phyloP scores from a whole-genome alignment of 1,140 invertebrate genomes.

The Lasaia peninsularis region DNA sequence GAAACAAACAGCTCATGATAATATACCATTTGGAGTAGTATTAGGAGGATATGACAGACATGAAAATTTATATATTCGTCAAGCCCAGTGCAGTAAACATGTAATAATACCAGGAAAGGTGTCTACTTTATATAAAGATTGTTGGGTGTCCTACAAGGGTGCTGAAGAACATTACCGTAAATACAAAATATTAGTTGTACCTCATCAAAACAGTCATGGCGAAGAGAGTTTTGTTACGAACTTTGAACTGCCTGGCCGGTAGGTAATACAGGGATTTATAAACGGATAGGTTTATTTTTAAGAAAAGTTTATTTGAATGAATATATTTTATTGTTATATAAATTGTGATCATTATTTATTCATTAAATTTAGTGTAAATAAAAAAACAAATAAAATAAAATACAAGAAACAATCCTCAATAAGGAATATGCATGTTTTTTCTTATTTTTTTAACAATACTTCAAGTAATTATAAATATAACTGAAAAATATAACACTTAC shows the following conservation, averaged over 20 bases:
- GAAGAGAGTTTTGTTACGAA: neutral
- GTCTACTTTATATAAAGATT: slow-evolving; percentile 67
- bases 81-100: slow-evolving; percentile 82
- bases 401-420: no score
- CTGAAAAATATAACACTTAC: no score
- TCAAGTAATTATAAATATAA: no score
- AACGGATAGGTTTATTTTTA: no score
- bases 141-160: slow-evolving; percentile 83
- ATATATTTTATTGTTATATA: no score
- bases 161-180: slow-evolving; percentile 69
- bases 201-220: slow-evolving; percentile 30
- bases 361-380: no score
- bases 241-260: no score
- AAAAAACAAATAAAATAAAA: no score
- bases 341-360: no score
- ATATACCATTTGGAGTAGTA: slow-evolving; percentile 43
- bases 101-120: slow-evolving; percentile 86
- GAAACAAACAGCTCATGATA: slow-evolving; percentile 30
- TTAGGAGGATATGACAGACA: slow-evolving; percentile 30
- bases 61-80: slow-evolving; percentile 85
- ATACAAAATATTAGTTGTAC: slow-evolving; percentile 57
- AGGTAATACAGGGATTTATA: neutral
- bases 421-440: no score
- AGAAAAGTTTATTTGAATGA: no score
- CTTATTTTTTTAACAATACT: no score